A percentile compares a stretch with the other conserved stretches of the same genome.
Evolutionary conservation across 2,797 vertebrate genomes (phyloP).

Genomic region (Scolopax bukidnonensis): DNA sequence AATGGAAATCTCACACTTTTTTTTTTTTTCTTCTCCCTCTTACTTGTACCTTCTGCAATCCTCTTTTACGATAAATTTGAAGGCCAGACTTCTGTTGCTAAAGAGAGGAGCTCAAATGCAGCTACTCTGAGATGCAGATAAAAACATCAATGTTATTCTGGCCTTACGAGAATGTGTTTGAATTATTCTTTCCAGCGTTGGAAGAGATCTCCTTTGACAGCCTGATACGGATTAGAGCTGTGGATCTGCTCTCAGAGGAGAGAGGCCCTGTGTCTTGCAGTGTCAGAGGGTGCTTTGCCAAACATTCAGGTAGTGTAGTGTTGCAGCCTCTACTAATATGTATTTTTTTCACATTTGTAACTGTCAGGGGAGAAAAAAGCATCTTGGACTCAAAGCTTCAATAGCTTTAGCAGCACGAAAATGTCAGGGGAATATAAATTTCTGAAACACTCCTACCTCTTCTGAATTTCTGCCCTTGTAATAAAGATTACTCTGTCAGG

Average conservation of each 20-base stretch:
- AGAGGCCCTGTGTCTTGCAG: neutral
- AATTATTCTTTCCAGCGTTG: neutral
- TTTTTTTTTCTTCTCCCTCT: neutral
- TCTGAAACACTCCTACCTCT: neutral
- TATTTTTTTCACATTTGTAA: neutral
- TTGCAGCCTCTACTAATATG: neutral
- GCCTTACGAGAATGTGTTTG: neutral
- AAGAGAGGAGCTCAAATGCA: neutral
- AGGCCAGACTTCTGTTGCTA: neutral
- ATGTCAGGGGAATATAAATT: neutral
- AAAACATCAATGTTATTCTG: neutral
- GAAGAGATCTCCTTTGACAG: neutral
- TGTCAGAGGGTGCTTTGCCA: conserved; percentile 4
- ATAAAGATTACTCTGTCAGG: neutral
- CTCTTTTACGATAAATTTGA: neutral
- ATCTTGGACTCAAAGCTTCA: neutral
- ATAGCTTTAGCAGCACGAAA: neutral
- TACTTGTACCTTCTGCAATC: neutral
- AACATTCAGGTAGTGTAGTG: neutral
- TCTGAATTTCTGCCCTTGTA: neutral
- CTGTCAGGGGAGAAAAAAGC: neutral
- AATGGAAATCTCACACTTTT: neutral
- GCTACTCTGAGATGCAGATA: neutral
- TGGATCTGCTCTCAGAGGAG: neutral
- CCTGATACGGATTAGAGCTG: neutral